Percentiles rank a stretch among this genome's conserved stretches.
phyloP scores from a whole-genome alignment of 2,113 vertebrate genomes.

The Asarcornis scutulata region DNA sequence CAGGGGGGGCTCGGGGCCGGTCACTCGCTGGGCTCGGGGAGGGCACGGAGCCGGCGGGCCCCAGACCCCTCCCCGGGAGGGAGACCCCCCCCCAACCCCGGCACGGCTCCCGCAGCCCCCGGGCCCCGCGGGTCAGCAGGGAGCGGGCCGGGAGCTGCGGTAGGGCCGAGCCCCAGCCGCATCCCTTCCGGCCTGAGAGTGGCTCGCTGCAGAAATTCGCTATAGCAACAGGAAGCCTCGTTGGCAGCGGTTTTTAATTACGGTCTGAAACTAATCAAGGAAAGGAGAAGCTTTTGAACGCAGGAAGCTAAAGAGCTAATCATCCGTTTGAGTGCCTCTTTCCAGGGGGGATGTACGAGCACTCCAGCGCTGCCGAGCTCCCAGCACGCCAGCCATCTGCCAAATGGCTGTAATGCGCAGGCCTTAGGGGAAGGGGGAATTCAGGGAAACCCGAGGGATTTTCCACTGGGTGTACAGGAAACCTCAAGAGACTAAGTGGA shows the following conservation, averaged over 20 bases:
- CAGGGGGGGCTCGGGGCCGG: not conserved
- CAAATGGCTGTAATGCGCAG: accelerated
- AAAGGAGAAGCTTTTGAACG: not conserved
- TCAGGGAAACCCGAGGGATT: not conserved
- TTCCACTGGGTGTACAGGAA: accelerated
- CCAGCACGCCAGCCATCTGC: not conserved
- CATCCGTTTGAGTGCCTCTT: not conserved
- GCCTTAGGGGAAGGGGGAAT: not conserved
- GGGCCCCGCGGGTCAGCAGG: not conserved
- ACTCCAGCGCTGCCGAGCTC: not conserved
- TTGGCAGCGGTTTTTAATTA: conserved; percentile 4
- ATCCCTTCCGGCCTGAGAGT: not conserved
- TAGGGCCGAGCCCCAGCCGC: not conserved
- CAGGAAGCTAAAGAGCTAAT: conserved; percentile 6
- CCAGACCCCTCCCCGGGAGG: too few species aligned
- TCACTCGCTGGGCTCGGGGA: not conserved
- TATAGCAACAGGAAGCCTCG: not conserved
- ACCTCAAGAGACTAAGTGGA: not conserved
- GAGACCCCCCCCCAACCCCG: too few species aligned
- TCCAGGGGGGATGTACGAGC: not conserved
- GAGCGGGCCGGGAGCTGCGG: not conserved
- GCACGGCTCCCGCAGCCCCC: not conserved
- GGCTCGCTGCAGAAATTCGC: not conserved
- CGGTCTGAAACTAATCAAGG: not conserved
- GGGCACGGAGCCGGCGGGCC: not conserved